These are phyloP conservation scores for Eriosoma lanigerum DNA, from an alignment of 1,140 invertebrate species.

Conservation along the genomic window DNA sequence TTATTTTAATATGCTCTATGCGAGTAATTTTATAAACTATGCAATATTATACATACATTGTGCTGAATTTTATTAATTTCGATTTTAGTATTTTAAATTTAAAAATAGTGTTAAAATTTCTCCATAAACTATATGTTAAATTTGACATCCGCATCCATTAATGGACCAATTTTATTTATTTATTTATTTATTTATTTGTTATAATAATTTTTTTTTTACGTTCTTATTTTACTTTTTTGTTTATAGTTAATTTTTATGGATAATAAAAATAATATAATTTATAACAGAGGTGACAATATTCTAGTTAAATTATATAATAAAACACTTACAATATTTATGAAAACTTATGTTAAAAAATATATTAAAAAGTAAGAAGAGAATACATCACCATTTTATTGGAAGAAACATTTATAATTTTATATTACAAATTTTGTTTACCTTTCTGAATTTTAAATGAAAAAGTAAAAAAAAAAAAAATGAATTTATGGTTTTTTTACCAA, in stretches of 20 bases:
- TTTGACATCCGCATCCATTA: slow-evolving; percentile 13
- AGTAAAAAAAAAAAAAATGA: neutral
- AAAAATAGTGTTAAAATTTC: slow-evolving; percentile 3
- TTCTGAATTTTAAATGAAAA: neutral
- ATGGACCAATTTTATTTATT: slow-evolving; percentile 26
- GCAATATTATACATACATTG: slow-evolving; percentile 1
- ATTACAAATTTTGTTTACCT: neutral
- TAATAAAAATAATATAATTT: neutral
- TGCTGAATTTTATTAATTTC: slow-evolving; percentile 18
- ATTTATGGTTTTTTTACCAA: neutral
- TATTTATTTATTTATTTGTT: too few relatives aligned
- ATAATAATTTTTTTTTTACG: slow-evolving; percentile 14
- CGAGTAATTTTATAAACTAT: slow-evolving; percentile 28
- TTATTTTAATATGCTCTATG: slow-evolving; percentile 30
- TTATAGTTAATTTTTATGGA: slow-evolving; percentile 3
- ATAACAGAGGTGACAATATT: neutral
- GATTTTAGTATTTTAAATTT: slow-evolving; percentile 16
- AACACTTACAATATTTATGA: neutral
- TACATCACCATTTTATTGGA: neutral
- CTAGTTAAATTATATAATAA: neutral
- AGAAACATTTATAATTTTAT: slow-evolving; percentile 10
- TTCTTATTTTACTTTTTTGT: slow-evolving; percentile 36
- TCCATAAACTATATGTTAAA: neutral
- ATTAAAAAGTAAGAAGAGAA: neutral
- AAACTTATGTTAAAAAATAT: neutral